phyloP scores from a whole-genome alignment of 2,113 vertebrate species.

The Centropus unirufus region DNA sequence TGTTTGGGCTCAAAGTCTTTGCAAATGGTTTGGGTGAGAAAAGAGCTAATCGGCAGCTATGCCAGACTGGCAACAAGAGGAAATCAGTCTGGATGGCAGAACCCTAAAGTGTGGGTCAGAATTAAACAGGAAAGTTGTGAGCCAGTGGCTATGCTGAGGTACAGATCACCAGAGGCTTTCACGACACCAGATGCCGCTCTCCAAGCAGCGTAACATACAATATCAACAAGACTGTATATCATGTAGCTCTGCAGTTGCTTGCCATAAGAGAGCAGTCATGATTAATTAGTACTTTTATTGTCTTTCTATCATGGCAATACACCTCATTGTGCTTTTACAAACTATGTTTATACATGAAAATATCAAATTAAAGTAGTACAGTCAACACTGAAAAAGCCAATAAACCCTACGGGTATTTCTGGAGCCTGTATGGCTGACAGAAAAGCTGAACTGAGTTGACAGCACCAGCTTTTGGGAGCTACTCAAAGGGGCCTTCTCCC shows the following conservation, averaged over 20 bases:
- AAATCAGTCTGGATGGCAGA: background rate
- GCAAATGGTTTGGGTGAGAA: background rate
- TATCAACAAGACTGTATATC: background rate
- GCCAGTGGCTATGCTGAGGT: background rate
- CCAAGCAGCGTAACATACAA: accelerated
- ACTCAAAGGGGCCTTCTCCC: background rate
- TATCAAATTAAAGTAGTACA: background rate
- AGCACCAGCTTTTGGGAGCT: background rate
- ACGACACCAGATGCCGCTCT: background rate
- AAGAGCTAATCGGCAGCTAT: background rate
- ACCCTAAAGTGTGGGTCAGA: background rate
- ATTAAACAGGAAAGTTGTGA: background rate
- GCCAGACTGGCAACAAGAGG: background rate
- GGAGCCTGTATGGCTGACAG: background rate
- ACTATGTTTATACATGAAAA: background rate
- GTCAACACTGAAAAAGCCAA: background rate
- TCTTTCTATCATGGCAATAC: background rate
- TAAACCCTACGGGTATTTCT: background rate
- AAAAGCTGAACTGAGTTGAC: background rate
- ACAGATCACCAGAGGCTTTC: background rate
- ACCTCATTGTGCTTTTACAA: background rate
- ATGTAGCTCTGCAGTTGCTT: background rate
- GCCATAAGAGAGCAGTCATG: background rate
- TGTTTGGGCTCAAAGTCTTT: background rate
- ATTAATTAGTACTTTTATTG: background rate